Percentiles rank a stretch among this genome's conserved stretches.
These are phyloP conservation scores for Oncorhynchus tshawytscha DNA, from an alignment of 2,113 vertebrate species.

Conservation along the genomic window DNA sequence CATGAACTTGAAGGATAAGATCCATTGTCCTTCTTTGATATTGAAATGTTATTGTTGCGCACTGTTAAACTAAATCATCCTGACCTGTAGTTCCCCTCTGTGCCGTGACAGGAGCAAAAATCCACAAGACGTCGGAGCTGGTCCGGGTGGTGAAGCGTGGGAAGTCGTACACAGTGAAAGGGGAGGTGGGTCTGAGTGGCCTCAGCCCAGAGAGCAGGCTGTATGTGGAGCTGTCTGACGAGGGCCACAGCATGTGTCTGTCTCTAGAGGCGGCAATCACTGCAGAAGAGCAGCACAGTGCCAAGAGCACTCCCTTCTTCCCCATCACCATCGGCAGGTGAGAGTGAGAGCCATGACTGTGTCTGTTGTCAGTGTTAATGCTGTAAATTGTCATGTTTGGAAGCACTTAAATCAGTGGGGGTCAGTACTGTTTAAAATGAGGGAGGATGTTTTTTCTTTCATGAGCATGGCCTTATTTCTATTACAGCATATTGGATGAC, in stretches of 20 bases:
- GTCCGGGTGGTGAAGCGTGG: conserved; percentile 87
- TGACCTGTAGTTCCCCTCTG: neutral
- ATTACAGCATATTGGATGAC: no score
- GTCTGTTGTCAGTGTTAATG: no score
- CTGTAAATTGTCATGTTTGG: no score
- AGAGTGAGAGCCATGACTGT: neutral
- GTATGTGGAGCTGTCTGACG: conserved; percentile 87
- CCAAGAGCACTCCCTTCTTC: conserved; percentile 80
- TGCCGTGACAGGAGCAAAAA: conserved; percentile 82
- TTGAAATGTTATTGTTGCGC: no score
- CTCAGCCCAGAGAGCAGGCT: conserved; percentile 80
- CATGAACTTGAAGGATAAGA: no score
- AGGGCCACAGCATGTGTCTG: conserved; percentile 87
- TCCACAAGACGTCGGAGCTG: conserved; percentile 84
- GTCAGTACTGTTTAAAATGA: no score
- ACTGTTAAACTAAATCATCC: no score
- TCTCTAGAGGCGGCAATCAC: conserved; percentile 85
- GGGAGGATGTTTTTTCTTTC: no score
- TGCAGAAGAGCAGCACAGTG: conserved; percentile 83
- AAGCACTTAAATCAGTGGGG: no score
- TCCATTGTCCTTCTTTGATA: no score
- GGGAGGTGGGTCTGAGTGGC: conserved; percentile 76
- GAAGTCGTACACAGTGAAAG: conserved; percentile 88
- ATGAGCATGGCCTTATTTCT: no score
- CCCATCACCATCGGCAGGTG: conserved; percentile 95